phyloP scores from a whole-genome alignment of 2,888 invertebrate genomes.

The Auanema sp. region DNA sequence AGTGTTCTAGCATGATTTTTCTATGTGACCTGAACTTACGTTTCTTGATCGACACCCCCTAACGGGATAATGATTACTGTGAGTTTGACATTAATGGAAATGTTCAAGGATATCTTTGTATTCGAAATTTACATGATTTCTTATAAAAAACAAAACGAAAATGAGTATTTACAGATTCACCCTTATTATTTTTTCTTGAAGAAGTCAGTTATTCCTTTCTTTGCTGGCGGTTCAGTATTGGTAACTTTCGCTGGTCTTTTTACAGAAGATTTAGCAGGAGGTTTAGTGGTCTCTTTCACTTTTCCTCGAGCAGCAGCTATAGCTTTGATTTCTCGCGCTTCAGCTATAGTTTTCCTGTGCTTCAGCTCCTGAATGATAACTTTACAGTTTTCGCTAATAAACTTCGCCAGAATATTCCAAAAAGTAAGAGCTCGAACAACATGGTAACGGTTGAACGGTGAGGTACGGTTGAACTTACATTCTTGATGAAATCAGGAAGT shows the following conservation, averaged over 20 bases:
- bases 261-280: background rate
- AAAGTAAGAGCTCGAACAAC: background rate
- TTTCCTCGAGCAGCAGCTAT: background rate
- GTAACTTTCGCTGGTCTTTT: conserved; percentile 6
- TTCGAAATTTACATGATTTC: no score
- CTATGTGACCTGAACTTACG: no score
- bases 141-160: no score
- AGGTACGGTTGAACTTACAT: conserved; percentile 3
- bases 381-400: no score
- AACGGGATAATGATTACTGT: no score
- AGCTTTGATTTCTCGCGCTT: conserved; percentile 5
- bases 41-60: no score
- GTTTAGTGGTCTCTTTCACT: background rate
- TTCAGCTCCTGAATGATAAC: conserved; percentile 18
- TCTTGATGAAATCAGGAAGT: conserved; percentile 21
- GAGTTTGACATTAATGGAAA: no score
- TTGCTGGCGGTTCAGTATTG: conserved; percentile 11
- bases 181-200: conserved; percentile 6
- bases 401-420: no score
- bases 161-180: no score
- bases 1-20: no score
- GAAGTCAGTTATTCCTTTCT: conserved; percentile 15
- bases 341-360: conserved; percentile 8
- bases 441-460: background rate
- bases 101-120: no score